Evolutionary conservation across 1,140 invertebrate genomes (phyloP).

Genomic region (Diplogasteroides magnus): DNA sequence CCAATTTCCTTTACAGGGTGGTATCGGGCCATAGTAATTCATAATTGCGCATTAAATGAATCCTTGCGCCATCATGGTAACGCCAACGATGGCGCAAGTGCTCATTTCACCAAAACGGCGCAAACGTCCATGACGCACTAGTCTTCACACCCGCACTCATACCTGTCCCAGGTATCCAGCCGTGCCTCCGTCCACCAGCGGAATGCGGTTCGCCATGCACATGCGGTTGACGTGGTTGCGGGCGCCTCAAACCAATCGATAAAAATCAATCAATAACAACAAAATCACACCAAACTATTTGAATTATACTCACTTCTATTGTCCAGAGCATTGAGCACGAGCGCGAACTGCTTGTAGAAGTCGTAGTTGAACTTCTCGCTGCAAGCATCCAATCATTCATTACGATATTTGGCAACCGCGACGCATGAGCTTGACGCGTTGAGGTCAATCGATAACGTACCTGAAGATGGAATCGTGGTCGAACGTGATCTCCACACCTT

Average conservation of each 20-base stretch:
- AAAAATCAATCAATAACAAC: conserved; percentile 5
- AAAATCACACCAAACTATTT: conserved; percentile 10
- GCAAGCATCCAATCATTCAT: too few relatives aligned
- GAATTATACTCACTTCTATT: conserved; percentile 66
- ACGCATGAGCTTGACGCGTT: conserved; percentile 13
- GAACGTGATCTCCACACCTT: conserved; percentile 71
- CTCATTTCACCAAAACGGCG: too few relatives aligned
- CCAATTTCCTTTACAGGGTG: too few relatives aligned
- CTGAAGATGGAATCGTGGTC: conserved; percentile 88
- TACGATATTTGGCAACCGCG: too few relatives aligned
- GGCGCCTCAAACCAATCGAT: conserved; percentile 64
- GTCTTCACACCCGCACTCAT: too few relatives aligned
- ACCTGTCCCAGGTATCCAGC: conserved; percentile 91
- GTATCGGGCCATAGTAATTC: not conserved
- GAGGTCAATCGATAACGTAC: conserved; percentile 61
- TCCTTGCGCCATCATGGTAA: too few relatives aligned
- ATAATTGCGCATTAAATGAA: not conserved
- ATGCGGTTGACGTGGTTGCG: conserved; percentile 97
- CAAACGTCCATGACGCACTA: too few relatives aligned
- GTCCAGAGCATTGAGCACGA: conserved; percentile 95
- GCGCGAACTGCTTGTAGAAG: conserved; percentile 83
- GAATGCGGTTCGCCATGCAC: conserved; percentile 87
- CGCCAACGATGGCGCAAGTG: too few relatives aligned
- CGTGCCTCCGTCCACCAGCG: conserved; percentile 91
- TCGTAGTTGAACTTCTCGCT: conserved; percentile 81